Conservation (phyloP, 2,888 invertebrate species). For the Resseliella maxima region DNA sequence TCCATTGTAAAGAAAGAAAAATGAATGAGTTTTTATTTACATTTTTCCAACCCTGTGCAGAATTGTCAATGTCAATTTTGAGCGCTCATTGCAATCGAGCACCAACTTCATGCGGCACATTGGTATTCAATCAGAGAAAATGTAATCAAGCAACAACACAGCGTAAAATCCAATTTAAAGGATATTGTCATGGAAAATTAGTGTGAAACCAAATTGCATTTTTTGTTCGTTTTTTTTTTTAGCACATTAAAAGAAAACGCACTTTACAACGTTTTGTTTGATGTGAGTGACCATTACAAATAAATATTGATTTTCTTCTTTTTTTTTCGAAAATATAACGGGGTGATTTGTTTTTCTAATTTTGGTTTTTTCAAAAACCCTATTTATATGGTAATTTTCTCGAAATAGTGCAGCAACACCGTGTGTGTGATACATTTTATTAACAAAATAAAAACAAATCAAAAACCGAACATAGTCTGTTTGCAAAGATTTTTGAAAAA, state of each 20-base stretch:
- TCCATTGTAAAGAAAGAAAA: too few relatives aligned
- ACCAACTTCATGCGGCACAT: not conserved
- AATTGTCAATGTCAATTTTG: constrained; percentile 9
- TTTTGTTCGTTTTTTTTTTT: not conserved
- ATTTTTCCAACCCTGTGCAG: not conserved
- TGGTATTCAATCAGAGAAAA: not conserved
- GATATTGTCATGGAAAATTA: not conserved
- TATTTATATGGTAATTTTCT: too few relatives aligned
- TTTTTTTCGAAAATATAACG: too few relatives aligned
- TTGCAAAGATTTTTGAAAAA: too few relatives aligned
- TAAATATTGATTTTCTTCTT: not conserved
- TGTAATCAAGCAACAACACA: constrained; percentile 5
- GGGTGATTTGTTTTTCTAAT: too few relatives aligned
- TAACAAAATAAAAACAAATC: too few relatives aligned
- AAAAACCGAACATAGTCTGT: too few relatives aligned
- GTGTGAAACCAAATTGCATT: not conserved
- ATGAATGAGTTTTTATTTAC: not conserved
- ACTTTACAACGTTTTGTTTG: not conserved
- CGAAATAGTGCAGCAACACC: too few relatives aligned
- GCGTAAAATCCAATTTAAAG: not conserved
- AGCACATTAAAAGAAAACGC: not conserved
- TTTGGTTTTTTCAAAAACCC: too few relatives aligned
- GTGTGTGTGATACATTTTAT: too few relatives aligned
- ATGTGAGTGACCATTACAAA: not conserved
- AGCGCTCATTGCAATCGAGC: not conserved